Evolutionary conservation across 2,888 invertebrate species (phyloP).

Genomic region (Pandemis heparana): DNA sequence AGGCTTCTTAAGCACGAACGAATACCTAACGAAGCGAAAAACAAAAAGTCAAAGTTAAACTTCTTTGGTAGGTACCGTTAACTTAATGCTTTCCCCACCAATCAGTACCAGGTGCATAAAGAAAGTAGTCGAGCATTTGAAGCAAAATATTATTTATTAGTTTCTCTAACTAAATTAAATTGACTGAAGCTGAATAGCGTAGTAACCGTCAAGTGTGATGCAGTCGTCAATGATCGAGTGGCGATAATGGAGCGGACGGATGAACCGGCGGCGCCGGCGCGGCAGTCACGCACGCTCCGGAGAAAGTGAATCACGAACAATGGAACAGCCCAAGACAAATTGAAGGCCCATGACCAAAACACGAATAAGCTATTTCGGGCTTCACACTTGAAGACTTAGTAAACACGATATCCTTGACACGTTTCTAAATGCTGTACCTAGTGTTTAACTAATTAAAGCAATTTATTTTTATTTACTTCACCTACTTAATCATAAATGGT

Average conservation of each 20-base stretch:
- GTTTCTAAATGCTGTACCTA: conserved; percentile 35
- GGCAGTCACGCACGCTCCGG: conserved; percentile 59
- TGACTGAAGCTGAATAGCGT: background rate
- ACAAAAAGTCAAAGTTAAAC: background rate
- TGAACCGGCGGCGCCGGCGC: conserved; percentile 48
- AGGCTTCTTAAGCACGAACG: too few relatives aligned
- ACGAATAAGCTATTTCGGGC: conserved; percentile 56
- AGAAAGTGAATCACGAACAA: conserved; percentile 73
- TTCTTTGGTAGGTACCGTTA: background rate
- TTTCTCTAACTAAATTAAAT: background rate
- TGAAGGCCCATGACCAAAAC: conserved; percentile 44
- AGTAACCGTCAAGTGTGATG: conserved; percentile 8
- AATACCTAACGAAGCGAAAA: background rate
- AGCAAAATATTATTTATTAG: background rate
- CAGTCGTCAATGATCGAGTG: conserved; percentile 32
- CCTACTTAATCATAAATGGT: conserved; percentile 13
- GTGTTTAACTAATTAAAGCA: conserved; percentile 30
- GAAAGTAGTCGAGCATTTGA: background rate
- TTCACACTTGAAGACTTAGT: conserved; percentile 46
- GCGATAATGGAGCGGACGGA: conserved; percentile 47
- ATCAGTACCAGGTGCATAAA: background rate
- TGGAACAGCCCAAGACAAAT: conserved; percentile 51
- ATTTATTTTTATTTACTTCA: conserved; percentile 30
- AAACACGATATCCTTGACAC: conserved; percentile 56
- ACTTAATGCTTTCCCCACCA: conserved; percentile 1